Base-by-base conservation (phyloP, 2,888 invertebrate genomes). In the Acanthoscelides obtectus region DNA sequence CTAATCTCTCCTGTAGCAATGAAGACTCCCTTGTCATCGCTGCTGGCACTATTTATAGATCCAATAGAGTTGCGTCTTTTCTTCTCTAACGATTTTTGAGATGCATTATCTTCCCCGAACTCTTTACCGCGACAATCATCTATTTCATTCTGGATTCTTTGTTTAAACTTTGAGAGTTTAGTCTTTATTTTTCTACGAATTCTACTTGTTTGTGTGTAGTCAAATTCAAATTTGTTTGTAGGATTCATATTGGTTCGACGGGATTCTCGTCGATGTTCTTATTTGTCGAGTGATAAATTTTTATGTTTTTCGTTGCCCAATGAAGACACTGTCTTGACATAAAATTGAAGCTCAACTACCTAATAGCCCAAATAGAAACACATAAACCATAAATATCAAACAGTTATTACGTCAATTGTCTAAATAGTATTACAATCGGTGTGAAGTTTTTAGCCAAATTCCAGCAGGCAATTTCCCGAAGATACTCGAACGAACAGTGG, bases 101-200 rank as follows among this genome's bases (percentile, higher is more conserved):
- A 12, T 12, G 5, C 45, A 12, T 6, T 45, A 12, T 45, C 45
- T 6, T 45, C 45, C 1, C 17, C 45, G 17, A 12, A 45, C 12
- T 45, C 45, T 12, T 45, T 45, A 12, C 12, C 17, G 5, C 12
- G 45, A 17, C 45, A 45, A 12, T 6, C 45, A 45, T 45, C 45
- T 45, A 77, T 66, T 69, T 77, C 78, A 17, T 74, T 70, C 20
- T 76, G 73, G 1, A 77, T 66, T 72, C 70, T 74, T 25, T 72
- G 69, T 45, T 74, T 74, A 4, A 78, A 69, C 5, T 72, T 72
- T 4, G 72, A 22, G 1, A 78, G 66, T 68, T 75, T 78, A 0
- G 77, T 77, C 72, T 77, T 78, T 19, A 80, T 69, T 77, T 78
- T 79, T 17, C 79, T 75, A 2, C 78, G 75, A 3, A 80, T 25